Evolutionary conservation across 2,797 vertebrate species (phyloP).

Genomic region (Manis crassicaudata): DNA sequence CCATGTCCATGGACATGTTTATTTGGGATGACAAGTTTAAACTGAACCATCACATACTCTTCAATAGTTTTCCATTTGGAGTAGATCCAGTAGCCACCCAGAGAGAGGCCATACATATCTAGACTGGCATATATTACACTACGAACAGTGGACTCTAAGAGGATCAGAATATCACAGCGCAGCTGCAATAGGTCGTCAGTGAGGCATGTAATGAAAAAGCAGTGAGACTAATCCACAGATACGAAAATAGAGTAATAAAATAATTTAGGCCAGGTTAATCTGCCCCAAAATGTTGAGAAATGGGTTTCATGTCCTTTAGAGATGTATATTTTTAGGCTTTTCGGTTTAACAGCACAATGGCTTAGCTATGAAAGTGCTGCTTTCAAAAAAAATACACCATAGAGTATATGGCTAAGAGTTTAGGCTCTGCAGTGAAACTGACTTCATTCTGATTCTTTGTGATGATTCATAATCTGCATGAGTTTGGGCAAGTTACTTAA

Average conservation of each 20-base stretch:
- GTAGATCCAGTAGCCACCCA: not conserved
- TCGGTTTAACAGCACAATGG: not conserved
- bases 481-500: not conserved
- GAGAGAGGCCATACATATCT: not conserved
- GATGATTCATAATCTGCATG: not conserved
- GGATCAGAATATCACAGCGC: not conserved
- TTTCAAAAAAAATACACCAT: not conserved
- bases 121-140: not conserved
- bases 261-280: not conserved
- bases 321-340: constrained; percentile 8
- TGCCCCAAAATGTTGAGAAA: not conserved
- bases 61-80: not conserved
- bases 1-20: not conserved
- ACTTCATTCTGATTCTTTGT: not conserved
- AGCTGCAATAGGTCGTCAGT: not conserved
- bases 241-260: constrained; percentile 1
- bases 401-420: not conserved
- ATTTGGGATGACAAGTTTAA: constrained; percentile 21
- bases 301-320: not conserved
- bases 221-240: constrained; percentile 7
- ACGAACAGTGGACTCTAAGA: not conserved
- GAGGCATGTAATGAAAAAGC: constrained; percentile 8
- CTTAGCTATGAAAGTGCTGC: not conserved
- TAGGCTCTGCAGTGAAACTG: not conserved
- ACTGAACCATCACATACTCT: not conserved